Percentiles rank a stretch among this genome's conserved stretches.
phyloP scores from a whole-genome alignment of 2,888 invertebrate genomes.

The Sympetrum striolatum region DNA sequence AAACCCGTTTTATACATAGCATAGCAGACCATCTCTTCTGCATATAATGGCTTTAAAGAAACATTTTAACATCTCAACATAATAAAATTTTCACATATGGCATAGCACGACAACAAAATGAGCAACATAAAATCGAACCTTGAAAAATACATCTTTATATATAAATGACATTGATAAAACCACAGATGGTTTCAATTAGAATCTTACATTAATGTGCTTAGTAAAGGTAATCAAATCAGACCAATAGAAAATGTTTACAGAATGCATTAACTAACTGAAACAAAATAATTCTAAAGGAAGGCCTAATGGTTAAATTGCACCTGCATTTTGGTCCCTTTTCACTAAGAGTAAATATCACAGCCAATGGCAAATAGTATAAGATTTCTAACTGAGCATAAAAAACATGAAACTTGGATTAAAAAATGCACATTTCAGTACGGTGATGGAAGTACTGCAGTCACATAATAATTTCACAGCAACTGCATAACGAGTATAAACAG shows the following conservation, averaged over 20 bases:
- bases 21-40: background rate
- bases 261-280: background rate
- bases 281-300: background rate
- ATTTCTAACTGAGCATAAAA: slow-evolving; percentile 4
- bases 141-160: background rate
- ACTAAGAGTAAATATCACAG: slow-evolving; percentile 28
- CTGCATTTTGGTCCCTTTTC: background rate
- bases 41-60: background rate
- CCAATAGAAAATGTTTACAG: background rate
- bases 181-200: background rate
- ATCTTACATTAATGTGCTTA: background rate
- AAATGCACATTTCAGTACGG: background rate
- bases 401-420: background rate
- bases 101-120: background rate
- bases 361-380: background rate
- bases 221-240: background rate
- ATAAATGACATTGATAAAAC: background rate
- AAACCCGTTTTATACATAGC: background rate
- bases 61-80: background rate
- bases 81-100: background rate
- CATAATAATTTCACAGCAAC: background rate
- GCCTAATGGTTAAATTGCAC: background rate
- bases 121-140: background rate
- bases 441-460: background rate
- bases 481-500: background rate